These are phyloP conservation scores for Oegoconia quadripuncta DNA, from an alignment of 2,888 invertebrate species.

Conservation along the genomic window DNA sequence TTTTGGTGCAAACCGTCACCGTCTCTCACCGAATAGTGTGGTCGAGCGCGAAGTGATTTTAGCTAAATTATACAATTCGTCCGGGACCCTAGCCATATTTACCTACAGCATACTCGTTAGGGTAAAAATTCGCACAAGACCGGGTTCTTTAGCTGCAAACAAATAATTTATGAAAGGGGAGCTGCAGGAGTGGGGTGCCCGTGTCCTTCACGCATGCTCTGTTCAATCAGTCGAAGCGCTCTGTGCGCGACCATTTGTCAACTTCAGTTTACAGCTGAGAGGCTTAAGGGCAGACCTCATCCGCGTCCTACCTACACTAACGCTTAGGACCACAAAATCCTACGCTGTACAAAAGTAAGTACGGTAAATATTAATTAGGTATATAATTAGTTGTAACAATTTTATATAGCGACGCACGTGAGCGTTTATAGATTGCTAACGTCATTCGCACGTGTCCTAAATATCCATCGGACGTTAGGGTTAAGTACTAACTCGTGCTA, in stretches of 20 bases:
- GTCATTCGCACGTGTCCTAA: constrained; percentile 7
- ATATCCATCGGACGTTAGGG: constrained; percentile 11
- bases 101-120: too few species aligned
- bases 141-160: too few species aligned
- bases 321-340: constrained; percentile 65
- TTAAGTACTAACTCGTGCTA: background rate
- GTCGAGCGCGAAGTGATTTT: too few species aligned
- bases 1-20: too few species aligned
- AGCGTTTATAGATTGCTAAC: too few species aligned
- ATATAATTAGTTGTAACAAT: constrained; percentile 2
- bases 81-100: too few species aligned
- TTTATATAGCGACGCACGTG: background rate
- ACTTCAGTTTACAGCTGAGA: constrained; percentile 66
- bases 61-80: too few species aligned
- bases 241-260: constrained; percentile 50
- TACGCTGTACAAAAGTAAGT: constrained; percentile 66
- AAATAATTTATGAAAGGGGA: too few species aligned
- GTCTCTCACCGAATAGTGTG: too few species aligned
- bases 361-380: constrained; percentile 5
- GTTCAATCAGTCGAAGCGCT: constrained; percentile 44
- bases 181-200: constrained; percentile 48
- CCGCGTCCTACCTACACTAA: constrained; percentile 29
- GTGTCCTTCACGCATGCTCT: constrained; percentile 66
- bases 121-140: too few species aligned
- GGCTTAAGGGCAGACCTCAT: constrained; percentile 38